Evolutionary conservation across 2,888 invertebrate species (phyloP).

Genomic region (Eristalis intricaria): DNA sequence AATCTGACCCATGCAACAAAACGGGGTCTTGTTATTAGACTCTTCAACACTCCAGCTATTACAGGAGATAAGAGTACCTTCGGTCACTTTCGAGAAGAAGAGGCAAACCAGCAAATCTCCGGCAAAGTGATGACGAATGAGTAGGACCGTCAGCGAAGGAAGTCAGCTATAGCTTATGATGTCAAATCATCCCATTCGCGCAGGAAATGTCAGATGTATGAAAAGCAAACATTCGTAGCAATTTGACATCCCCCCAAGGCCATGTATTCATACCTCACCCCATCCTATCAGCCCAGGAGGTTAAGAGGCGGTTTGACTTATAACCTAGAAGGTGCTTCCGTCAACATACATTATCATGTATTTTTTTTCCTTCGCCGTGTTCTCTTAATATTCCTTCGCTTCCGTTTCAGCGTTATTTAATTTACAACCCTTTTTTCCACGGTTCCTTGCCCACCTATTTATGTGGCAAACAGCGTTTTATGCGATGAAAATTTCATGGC

Average conservation of each 20-base stretch:
- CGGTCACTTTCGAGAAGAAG: too few relatives aligned
- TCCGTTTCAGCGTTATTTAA: slow-evolving; percentile 47
- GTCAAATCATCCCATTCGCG: neutral
- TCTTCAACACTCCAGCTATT: too few relatives aligned
- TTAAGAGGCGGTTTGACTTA: slow-evolving; percentile 45
- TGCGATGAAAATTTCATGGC: slow-evolving; percentile 53
- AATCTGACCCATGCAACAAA: too few relatives aligned
- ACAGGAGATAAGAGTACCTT: too few relatives aligned
- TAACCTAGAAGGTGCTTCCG: slow-evolving; percentile 47
- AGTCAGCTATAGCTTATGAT: too few relatives aligned
- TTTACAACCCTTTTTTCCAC: slow-evolving; percentile 55
- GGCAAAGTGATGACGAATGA: too few relatives aligned
- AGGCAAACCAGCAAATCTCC: too few relatives aligned
- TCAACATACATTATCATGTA: slow-evolving; percentile 41
- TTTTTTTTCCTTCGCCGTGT: slow-evolving; percentile 9
- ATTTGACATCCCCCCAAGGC: neutral
- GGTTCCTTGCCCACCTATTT: slow-evolving; percentile 25
- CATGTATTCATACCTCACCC: neutral
- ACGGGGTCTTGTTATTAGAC: too few relatives aligned
- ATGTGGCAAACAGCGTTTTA: slow-evolving; percentile 41
- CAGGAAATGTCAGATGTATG: neutral
- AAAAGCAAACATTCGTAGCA: neutral
- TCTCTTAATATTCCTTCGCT: slow-evolving; percentile 17
- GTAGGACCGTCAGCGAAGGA: too few relatives aligned
- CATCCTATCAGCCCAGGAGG: neutral